A percentile compares a stretch with the other conserved stretches of the same genome.
These are phyloP conservation scores for Nowickia ferox DNA, from an alignment of 2,888 invertebrate genomes.

Conservation along the genomic window DNA sequence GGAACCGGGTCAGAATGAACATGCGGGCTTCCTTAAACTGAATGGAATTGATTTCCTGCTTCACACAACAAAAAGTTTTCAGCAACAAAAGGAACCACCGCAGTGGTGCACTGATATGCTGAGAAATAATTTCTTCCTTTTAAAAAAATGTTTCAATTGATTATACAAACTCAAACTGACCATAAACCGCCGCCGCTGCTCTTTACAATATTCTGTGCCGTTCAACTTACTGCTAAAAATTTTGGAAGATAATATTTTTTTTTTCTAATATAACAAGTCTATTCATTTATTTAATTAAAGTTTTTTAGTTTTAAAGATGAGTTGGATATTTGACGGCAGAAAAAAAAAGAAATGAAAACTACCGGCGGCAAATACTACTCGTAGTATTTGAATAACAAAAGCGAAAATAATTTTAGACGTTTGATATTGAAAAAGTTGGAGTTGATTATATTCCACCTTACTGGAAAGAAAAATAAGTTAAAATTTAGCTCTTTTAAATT, in stretches of 20 bases:
- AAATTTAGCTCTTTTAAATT: not conserved
- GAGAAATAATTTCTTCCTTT: not conserved
- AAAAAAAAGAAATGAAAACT: slow-evolving; percentile 28
- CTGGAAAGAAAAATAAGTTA: not conserved
- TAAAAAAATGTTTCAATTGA: not conserved
- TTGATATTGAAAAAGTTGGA: slow-evolving; percentile 23
- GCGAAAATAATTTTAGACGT: not conserved
- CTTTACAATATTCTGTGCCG: not conserved
- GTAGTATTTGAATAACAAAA: not conserved
- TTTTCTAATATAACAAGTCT: not conserved
- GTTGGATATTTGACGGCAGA: not conserved
- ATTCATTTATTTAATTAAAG: slow-evolving; percentile 67
- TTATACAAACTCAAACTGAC: slow-evolving; percentile 7
- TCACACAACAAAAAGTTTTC: no score
- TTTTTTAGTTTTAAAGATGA: not conserved
- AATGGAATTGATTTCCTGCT: no score
- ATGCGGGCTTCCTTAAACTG: no score
- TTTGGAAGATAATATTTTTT: not conserved
- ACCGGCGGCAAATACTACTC: slow-evolving; percentile 60
- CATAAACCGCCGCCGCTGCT: not conserved
- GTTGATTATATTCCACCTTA: slow-evolving; percentile 31
- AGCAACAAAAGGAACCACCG: no score
- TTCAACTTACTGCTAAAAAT: not conserved
- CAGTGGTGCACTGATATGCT: no score
- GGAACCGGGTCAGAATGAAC: no score